Base-by-base conservation (phyloP, 1,140 invertebrate species). In the Plectrocnemia conspersa region DNA sequence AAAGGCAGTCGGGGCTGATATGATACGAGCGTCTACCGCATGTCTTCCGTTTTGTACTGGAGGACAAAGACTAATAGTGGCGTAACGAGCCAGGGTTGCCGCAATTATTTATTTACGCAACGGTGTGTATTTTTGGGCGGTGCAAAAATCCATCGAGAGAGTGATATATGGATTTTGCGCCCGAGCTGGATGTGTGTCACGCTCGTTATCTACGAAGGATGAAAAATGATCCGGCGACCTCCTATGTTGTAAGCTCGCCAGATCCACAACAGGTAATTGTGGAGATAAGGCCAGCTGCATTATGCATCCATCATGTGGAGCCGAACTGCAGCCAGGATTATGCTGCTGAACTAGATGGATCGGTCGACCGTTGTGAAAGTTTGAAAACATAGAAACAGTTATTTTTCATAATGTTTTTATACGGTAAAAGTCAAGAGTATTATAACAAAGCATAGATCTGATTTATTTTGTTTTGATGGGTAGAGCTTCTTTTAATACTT, bases 141-240 rank as follows among this genome's bases (percentile, higher is more conserved):
- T 33, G 47, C 48, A 36, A 33, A 52, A 52, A 47, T 45, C 35
- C 49, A n/a, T n/a, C n/a, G n/a, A n/a, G n/a, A 40, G 47, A 27
- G 52, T 59, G 57, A 59, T 59, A 53, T 59, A 59, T 59, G 45
- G 44, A 49, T 47, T 24, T 29, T 18, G 38, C 29, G 29, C 33
- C 27, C 33, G 46, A 29, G 33, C 46, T 16, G 33, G 38, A 40
- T 42, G 46, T 49, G 42, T 54, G 53, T 60, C 58, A 56, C 48
- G 44, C 33, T 49, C 42, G 56, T 58, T 54, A 61, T 61, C 59
- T 56, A 49, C 32, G 24, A 59, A 59, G 56, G 53, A 59, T 59
- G 59, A 61, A 57, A 61, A 61, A 61, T 61, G 59, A 61, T 55
- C 58, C 23, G 22, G 29, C 32, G 53, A 55, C 54, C 53, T 52